A percentile compares a stretch with the other conserved stretches of the same genome.
Evolutionary conservation across 2,888 invertebrate genomes (phyloP).

Genomic region (Tachina fera): DNA sequence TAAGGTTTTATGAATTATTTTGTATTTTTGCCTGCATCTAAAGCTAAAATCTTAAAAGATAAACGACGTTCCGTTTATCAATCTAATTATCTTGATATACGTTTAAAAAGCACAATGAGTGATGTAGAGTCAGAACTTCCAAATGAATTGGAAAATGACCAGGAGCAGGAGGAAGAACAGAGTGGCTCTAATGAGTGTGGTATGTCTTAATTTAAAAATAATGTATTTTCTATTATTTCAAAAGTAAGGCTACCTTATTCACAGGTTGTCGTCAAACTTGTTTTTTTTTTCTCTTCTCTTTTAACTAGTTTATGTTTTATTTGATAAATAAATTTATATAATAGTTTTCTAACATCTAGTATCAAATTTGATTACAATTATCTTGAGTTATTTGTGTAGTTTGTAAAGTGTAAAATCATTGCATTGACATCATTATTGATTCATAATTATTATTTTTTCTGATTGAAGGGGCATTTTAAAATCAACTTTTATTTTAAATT

Average conservation of each 20-base stretch:
- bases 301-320: too few species aligned
- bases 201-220: constrained; percentile 30
- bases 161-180: constrained; percentile 5
- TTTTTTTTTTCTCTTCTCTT: too few species aligned
- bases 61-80: constrained; percentile 76
- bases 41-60: constrained; percentile 72
- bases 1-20: constrained; percentile 76
- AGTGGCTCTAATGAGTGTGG: constrained; percentile 18
- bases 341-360: constrained; percentile 19
- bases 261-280: too few species aligned
- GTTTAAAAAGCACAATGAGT: constrained; percentile 72
- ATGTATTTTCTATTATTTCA: not conserved
- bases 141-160: constrained; percentile 26
- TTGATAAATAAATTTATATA: too few species aligned
- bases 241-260: too few species aligned
- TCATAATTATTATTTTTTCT: not conserved
- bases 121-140: constrained; percentile 46
- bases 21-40: constrained; percentile 78
- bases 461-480: too few species aligned
- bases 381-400: not conserved
- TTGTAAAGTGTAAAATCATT: not conserved
- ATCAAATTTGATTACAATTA: not conserved
- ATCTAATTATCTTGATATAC: constrained; percentile 77
- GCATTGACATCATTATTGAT: constrained; percentile 7
- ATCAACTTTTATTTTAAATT: too few species aligned